Percentiles rank a stretch among this genome's conserved stretches.
These are phyloP conservation scores for Anhinga rufa DNA, from an alignment of 2,113 vertebrate genomes.

Conservation along the genomic window DNA sequence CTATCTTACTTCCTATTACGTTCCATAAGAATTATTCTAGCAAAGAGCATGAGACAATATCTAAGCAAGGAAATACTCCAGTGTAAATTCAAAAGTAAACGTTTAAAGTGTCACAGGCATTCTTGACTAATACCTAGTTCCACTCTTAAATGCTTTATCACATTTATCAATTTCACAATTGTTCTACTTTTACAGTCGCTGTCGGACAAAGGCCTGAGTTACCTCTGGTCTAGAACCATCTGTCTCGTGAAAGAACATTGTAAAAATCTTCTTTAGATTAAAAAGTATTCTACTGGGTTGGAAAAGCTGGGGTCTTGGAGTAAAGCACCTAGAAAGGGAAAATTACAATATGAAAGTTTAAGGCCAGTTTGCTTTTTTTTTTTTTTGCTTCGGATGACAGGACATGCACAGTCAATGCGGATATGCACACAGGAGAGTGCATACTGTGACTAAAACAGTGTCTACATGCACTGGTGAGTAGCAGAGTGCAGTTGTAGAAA, in stretches of 20 bases:
- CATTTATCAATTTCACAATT: background rate
- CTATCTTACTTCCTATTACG: background rate
- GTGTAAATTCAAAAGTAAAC: background rate
- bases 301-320: background rate
- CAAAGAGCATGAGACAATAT: background rate
- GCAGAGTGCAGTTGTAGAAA: background rate
- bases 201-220: background rate
- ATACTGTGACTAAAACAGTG: background rate
- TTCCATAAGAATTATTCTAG: background rate
- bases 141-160: background rate
- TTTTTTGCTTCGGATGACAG: background rate
- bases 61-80: background rate
- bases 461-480: background rate
- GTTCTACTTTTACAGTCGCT: background rate
- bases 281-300: background rate
- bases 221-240: background rate
- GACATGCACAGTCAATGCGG: fast-evolving
- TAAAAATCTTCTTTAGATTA: background rate
- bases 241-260: background rate
- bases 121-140: background rate
- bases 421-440: background rate
- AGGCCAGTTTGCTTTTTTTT: background rate
- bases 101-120: background rate
- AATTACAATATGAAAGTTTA: background rate
- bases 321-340: background rate